These are phyloP conservation scores for Petrolisthes manimaculis DNA, from an alignment of 2,888 invertebrate genomes.

Conservation along the genomic window DNA sequence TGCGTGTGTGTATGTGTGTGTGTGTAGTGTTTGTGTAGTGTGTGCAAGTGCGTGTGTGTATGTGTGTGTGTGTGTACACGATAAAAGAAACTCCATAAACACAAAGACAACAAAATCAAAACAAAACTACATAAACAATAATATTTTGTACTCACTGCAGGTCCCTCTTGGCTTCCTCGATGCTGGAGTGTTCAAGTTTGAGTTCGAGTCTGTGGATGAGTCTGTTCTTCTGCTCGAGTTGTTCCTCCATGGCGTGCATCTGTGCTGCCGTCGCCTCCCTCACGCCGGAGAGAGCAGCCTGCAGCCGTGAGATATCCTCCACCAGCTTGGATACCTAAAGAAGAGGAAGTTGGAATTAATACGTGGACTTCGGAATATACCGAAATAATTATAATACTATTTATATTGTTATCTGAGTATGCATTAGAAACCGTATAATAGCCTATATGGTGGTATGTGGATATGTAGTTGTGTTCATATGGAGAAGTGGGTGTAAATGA, in stretches of 20 bases:
- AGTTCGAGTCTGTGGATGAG: conserved; percentile 63
- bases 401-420: too few relatives aligned
- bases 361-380: not conserved
- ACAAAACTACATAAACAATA: not conserved
- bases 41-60: too few relatives aligned
- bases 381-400: too few relatives aligned
- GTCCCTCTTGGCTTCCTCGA: conserved; percentile 60
- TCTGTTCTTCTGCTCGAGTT: conserved; percentile 64
- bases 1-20: too few relatives aligned
- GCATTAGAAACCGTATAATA: too few relatives aligned
- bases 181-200: conserved; percentile 57
- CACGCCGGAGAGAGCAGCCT: conserved; percentile 59
- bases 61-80: too few relatives aligned
- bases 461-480: too few relatives aligned
- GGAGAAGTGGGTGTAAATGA: too few relatives aligned
- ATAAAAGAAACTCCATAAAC: not conserved
- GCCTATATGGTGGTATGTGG: too few relatives aligned
- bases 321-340: conserved; percentile 61
- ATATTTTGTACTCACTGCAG: conserved; percentile 49
- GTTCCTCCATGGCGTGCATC: conserved; percentile 63
- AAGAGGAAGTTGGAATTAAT: not conserved
- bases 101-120: not conserved
- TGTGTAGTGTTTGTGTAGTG: too few relatives aligned
- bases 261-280: conserved; percentile 61
- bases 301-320: conserved; percentile 62